A percentile compares a stretch with the other conserved stretches of the same genome.
These are phyloP conservation scores for Sapajus apella DNA, from an alignment of 2,113 vertebrate species.

Conservation along the genomic window DNA sequence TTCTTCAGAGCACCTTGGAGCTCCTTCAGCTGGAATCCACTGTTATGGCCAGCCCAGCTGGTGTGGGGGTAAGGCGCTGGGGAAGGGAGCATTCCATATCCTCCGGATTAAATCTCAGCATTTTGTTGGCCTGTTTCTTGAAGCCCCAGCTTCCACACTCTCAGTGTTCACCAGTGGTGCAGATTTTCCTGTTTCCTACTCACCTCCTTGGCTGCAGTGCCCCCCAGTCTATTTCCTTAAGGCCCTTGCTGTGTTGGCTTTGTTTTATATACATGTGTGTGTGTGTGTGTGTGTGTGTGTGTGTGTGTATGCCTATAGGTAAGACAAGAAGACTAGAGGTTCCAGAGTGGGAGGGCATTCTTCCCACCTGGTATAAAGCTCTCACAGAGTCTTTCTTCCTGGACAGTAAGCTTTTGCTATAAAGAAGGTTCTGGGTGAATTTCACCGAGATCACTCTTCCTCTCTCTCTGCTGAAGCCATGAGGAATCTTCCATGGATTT, in stretches of 20 bases:
- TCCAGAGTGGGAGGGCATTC: neutral
- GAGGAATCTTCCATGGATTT: neutral
- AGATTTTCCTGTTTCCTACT: rapidly evolving
- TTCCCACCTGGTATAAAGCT: neutral
- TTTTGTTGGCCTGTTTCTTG: neutral
- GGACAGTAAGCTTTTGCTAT: no score
- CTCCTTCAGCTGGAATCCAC: no score
- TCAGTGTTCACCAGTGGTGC: rapidly evolving
- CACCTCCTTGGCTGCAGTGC: neutral
- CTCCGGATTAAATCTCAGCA: rapidly evolving
- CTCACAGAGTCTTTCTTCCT: neutral
- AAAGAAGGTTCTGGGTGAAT: neutral
- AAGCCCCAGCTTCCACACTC: neutral
- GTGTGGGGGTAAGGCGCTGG: no score
- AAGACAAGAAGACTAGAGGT: neutral
- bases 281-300: no score
- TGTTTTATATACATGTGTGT: neutral
- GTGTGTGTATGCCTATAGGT: neutral
- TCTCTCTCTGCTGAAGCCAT: neutral
- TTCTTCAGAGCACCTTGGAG: neutral
- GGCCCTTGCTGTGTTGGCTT: no score
- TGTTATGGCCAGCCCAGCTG: no score
- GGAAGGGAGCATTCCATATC: rapidly evolving
- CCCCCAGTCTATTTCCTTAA: neutral
- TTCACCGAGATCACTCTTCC: neutral